Base-by-base conservation (phyloP, 53 echinoderm and acorn worm species). In the Crossaster papposus region DNA sequence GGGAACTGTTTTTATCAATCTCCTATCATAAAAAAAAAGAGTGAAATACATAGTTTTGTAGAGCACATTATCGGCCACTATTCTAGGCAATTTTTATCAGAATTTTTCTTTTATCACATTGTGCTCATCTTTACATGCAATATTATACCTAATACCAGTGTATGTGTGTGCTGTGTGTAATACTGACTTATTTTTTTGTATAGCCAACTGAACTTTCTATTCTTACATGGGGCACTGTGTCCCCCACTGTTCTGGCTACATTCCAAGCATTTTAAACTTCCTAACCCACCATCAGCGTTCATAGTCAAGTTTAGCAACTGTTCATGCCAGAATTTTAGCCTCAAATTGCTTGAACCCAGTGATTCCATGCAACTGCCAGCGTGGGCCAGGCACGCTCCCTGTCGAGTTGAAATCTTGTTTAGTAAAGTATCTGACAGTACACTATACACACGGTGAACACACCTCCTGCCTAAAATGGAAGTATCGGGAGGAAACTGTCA, bases 211-310 rank as follows among this genome's bases (percentile, higher is more conserved):
- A 26, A 68, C 68, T 68, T 68, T n/a, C 24, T 28, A 26, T 10
- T 68, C 29, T 68, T 68, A 9, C 24, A 5, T 26, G 68, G 68
- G 68, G 68, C 68, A 26, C 68, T 24, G 24, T 7, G 34, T 68
- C 83, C 68, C 81, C 83, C 50, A 50, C 54, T 83, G 83, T n/a
- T 83, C 44, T 65, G 68, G 9, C 8, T n/a, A 83, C 83, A 83
- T 83, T 83, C 83, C 83, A 35, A n/a, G 37, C 83, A 68, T 83
- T 68, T 14, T 68, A 28, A 33, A 81, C 54, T 54, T 51, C 4
- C 20, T 79, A 30, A 30, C 2, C 32, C 6, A 30, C 4, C 32
- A 31, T 30, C 51, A 54, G 11, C 17, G 28, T 24, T 37, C 79
- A 79, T 29, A 51, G 24, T 10, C 3, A 4, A 68, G 13, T 3